Evolutionary conservation across 92 coral and sea anemone genomes (phyloP).

Genomic region (Zoanthus solanderi): DNA sequence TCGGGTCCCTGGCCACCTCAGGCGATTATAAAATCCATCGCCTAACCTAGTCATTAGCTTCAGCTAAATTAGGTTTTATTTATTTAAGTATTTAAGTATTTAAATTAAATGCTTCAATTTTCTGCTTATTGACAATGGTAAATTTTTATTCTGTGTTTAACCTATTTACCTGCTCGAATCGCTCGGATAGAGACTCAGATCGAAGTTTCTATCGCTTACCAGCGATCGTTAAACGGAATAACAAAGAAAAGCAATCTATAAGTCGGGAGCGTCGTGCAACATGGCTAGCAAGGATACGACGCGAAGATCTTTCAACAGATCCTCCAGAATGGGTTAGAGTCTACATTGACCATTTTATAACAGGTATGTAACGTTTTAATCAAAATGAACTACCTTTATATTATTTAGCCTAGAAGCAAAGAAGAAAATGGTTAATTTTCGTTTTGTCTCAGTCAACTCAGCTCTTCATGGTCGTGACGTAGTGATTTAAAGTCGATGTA

Average conservation of each 20-base stretch:
- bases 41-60: no score
- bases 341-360: background rate
- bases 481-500: background rate
- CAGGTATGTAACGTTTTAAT: background rate
- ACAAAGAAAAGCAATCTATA: background rate
- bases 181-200: background rate
- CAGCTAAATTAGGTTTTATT: no score
- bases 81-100: no score
- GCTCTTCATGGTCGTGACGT: background rate
- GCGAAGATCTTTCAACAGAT: background rate
- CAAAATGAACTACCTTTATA: background rate
- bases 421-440: background rate
- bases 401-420: background rate
- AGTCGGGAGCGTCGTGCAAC: background rate
- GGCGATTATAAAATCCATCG: no score
- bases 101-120: background rate
- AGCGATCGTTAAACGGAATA: background rate
- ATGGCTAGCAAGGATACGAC: background rate
- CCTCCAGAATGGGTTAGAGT: background rate
- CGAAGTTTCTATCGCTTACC: constrained; percentile 10
- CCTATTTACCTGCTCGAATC: background rate
- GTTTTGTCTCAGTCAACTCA: background rate
- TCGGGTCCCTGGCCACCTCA: no score
- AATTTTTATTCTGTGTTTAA: background rate
- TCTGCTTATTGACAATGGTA: background rate